Base-by-base conservation (phyloP, 2,797 vertebrate genomes). In the Chromobotia macracanthus region DNA sequence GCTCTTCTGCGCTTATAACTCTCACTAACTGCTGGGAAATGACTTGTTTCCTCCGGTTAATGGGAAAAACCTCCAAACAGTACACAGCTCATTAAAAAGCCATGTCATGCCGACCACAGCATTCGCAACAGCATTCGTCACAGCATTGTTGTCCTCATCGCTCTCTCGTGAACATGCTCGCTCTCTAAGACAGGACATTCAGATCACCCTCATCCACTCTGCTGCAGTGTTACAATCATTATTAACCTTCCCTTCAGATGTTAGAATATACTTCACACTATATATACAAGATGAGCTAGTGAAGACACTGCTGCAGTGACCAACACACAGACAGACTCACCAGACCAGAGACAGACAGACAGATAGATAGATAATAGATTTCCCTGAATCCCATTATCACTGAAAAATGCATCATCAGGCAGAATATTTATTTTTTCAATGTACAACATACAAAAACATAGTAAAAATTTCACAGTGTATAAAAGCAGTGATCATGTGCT, bases 361-460 rank as follows among this genome's bases (percentile, higher is more conserved):
- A 58, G 10, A 23, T 7, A 58, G 19, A 58, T 13, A 50, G n/a
- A n/a, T n/a, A n/a, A n/a, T n/a, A n/a, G 18, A 48, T 48, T 48
- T 12, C 46, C 46, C 13, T 12, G 3, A 48, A 12, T 48, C 46
- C 46, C 12, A 48, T 48, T 21, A 19, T 55, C 8, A 21, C 51
- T 19, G 13, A 16, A 31, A 41, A 56, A 28, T 28, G 16, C 21
- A 9, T 55, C 28, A 60, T 23, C 15, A 25, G 23, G 21, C 85
- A 77, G 74, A 81, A 82, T 19, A 84, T 92, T 88, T 90, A 92
- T 88, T 94, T 87, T 28, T 28, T 28, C 4, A 87, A 90, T 84
- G 92, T 91, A 92, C 88, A 90, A 88, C 78, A 88, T 92, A 92
- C 89, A 95, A 95, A 96, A 95, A 95, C 94, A 95, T 95, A 94